Evolutionary conservation across 35 echinoderm and acorn worm species (phyloP).

Genomic region (Antedon bifida): DNA sequence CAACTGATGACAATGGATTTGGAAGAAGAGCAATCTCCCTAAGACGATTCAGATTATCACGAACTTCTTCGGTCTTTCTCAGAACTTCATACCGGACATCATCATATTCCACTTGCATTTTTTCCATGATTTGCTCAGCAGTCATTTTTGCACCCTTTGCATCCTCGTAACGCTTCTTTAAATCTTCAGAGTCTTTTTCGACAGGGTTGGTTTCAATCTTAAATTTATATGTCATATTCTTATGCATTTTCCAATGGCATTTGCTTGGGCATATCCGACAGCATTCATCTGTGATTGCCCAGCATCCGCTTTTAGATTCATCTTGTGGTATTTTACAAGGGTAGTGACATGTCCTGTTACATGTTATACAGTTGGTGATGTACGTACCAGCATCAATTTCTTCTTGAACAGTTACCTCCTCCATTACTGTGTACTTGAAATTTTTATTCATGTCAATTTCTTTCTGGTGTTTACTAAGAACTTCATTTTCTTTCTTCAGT

Average conservation of each 20-base stretch:
- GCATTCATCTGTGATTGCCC: slow-evolving; percentile 2
- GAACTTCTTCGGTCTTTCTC: background rate
- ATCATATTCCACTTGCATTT: too few species aligned
- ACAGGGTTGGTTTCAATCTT: slow-evolving; percentile 15
- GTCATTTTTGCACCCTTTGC: slow-evolving; percentile 43
- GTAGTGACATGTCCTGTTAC: slow-evolving; percentile 30
- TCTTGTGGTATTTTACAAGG: slow-evolving; percentile 21
- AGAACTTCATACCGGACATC: too few species aligned
- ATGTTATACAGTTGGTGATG: slow-evolving; percentile 28
- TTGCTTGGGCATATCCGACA: slow-evolving; percentile 27
- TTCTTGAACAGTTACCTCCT: background rate
- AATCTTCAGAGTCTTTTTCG: slow-evolving; percentile 10
- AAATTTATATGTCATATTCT: slow-evolving; percentile 47
- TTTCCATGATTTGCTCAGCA: slow-evolving; percentile 32
- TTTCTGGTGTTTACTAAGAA: slow-evolving; percentile 19
- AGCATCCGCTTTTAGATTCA: background rate
- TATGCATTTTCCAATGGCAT: slow-evolving; percentile 42
- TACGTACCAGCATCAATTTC: background rate
- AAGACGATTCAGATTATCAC: background rate
- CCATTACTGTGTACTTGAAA: slow-evolving; percentile 25
- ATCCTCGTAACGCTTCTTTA: slow-evolving; percentile 35
- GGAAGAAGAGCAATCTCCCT: too few species aligned
- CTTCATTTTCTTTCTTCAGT: slow-evolving; percentile 13
- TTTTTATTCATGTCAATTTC: slow-evolving; percentile 34
- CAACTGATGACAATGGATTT: too few species aligned